phyloP scores from a whole-genome alignment of 2,888 invertebrate species.

The Platycnemis pennipes region DNA sequence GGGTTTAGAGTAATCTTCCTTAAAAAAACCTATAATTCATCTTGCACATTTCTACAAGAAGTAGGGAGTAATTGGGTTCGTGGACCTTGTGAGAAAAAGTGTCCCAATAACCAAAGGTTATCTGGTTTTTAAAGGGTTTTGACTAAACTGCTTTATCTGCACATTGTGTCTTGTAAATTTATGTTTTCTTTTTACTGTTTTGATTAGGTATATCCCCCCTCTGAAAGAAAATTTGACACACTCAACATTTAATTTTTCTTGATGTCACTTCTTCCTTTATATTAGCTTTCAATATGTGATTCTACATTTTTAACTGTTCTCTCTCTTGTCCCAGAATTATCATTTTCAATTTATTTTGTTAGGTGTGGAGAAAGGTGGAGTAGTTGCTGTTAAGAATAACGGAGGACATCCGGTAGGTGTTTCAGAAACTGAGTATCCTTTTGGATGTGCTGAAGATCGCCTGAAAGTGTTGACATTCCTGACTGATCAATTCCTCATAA shows the following conservation, averaged over 20 bases:
- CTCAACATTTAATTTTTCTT: neutral
- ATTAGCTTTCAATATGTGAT: no score
- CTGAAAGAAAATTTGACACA: neutral
- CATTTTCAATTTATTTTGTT: neutral
- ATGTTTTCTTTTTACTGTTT: neutral
- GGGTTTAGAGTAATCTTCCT: no score
- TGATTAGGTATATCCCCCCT: neutral
- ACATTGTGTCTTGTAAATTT: neutral
- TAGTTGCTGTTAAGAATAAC: constrained; percentile 2
- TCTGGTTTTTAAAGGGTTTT: no score
- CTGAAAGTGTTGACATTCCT: constrained; percentile 93
- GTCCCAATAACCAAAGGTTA: no score
- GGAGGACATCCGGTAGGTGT: constrained; percentile 21
- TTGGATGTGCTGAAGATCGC: constrained; percentile 88
- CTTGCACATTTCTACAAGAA: no score
- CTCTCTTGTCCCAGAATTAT: neutral
- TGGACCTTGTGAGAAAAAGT: no score
- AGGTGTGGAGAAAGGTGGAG: constrained; percentile 38
- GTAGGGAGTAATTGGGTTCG: no score
- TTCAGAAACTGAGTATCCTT: constrained; percentile 89
- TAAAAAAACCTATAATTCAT: no score
- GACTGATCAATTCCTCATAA: constrained; percentile 96
- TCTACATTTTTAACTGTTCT: neutral
- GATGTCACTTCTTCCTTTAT: no score
- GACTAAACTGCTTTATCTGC: neutral